Evolutionary conservation across 2,888 invertebrate species (phyloP), one percentile per base, ranked within the genome.

Genomic region (Nomada ferruginata): DNA sequence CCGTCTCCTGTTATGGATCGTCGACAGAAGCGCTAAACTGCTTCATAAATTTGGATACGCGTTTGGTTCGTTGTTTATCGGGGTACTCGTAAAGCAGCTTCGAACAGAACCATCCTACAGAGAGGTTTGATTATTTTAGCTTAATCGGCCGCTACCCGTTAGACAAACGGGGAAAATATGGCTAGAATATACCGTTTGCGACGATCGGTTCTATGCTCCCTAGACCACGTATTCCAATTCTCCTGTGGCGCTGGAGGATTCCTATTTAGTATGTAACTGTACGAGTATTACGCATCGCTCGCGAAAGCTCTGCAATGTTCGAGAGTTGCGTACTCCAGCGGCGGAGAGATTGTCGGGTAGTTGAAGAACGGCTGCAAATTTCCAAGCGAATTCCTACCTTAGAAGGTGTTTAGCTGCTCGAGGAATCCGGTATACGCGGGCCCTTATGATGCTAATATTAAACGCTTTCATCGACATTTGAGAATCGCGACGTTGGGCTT

Each of bases 361-460:
- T 81, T 57, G 78, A 72, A 73, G 78, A 72, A 78, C 68, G 53
- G 44, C 71, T 66, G 60, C 83, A 76, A 75, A 81, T 85, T 80
- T 76, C 70, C 70, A 44, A 70, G 57, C 76, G 68, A 53, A 60
- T 42, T 55, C 61, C 65, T 66, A n/a, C 52, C 69, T 72, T 72
- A 20, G 50, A 65, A 44, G 61, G 60, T 74, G 65, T 72, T 69
- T 20, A 65, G 63, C 23, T 23, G 57, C 4, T 13, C 15, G 50
- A 29, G 53, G 57, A 71, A 42, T 23, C 23, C 23, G 36, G 23
- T 44, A 13, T 44, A 23, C 11, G 42, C 13, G 1, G 47, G 52
- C 20, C 26, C 29, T 26, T 36, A n/a, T 42, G 68, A 63, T 36
- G 26, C 29, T 23, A 10, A 44, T 44, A 20, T 2, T 47, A 59